Evolutionary conservation across 1,140 invertebrate genomes (phyloP), one percentile per base, ranked within the genome.

Genomic region (Drosophila paulistorum): DNA sequence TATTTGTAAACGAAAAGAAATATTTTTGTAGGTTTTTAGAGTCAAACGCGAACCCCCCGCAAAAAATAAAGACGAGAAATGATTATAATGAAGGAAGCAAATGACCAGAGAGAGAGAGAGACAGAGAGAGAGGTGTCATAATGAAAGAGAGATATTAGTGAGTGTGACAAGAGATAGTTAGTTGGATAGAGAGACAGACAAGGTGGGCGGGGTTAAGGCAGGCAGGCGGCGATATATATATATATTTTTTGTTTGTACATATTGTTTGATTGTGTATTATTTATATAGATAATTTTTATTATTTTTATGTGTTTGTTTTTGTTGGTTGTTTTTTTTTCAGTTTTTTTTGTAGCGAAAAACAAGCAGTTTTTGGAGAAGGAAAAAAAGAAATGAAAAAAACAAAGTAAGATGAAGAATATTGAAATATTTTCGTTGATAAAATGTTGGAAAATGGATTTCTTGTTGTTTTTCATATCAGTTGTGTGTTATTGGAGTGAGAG

Each of bases 361-460:
- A 86, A 87, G 84, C 84, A 87, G 79, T 89, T 87, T 76, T 83
- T 85, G 85, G 89, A 81, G 89, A 89, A 89, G 80, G 80, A 89
- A 89, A 87, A 89, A 87, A 89, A 84, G 80, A 89, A 89, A 89
- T 81, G 69, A 89, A 89, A 55, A 48, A 89, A 87, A 89, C 84
- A 87, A 87, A 84, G 84, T 89, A 89, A 89, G 33, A 59, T 89
- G 80, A 89, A 89, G 74, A 51, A 89, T 84, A 65, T 89, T 89
- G 84, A 89, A 77, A 89, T 89, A 89, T 89, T 77, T 89, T 48
- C 77, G 54, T 51, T 51, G 45, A 51, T 51, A 51, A 51, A 51
- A 51, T 51, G 81, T 86, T 58, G 75, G 68, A 81, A 79, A 85
- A 82, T 82, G 80, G 74, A 68, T 75, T 79, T 78, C 55, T 54